Evolutionary conservation across 2,888 invertebrate species (phyloP).

Genomic region (Phania funesta): DNA sequence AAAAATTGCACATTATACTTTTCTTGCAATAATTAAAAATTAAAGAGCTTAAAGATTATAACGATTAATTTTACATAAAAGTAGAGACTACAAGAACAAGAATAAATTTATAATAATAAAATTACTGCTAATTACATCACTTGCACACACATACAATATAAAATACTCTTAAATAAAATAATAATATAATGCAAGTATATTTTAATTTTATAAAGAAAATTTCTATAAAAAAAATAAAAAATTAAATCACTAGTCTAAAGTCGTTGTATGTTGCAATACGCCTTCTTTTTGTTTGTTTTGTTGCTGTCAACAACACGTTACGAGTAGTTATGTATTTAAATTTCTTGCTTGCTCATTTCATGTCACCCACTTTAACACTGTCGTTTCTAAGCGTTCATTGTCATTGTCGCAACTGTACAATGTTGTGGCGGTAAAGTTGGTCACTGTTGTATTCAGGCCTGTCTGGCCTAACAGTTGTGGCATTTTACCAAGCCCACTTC

Average conservation of each 20-base stretch:
- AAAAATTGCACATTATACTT: slow-evolving; percentile 60
- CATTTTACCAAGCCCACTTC: slow-evolving; percentile 96
- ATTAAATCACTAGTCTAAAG: slow-evolving; percentile 51
- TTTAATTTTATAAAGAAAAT: not conserved
- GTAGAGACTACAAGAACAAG: slow-evolving; percentile 44
- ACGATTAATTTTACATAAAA: slow-evolving; percentile 20
- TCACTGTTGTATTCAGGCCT: slow-evolving; percentile 32
- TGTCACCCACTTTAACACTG: slow-evolving; percentile 37
- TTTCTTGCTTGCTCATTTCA: not conserved
- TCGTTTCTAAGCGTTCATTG: slow-evolving; percentile 28
- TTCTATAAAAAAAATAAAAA: slow-evolving; percentile 1
- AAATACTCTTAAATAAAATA: slow-evolving; percentile 20
- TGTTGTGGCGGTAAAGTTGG: slow-evolving; percentile 32
- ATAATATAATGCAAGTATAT: not conserved
- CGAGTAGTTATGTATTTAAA: slow-evolving; percentile 26
- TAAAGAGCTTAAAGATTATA: slow-evolving; percentile 47
- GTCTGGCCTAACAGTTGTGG: slow-evolving; percentile 85
- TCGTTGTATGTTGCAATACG: slow-evolving; percentile 25
- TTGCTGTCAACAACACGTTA: slow-evolving; percentile 8
- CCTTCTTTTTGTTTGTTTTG: not conserved
- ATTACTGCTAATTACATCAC: slow-evolving; percentile 34
- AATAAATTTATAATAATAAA: slow-evolving; percentile 34
- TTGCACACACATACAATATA: slow-evolving; percentile 19
- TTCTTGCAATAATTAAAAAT: slow-evolving; percentile 55
- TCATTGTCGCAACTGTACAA: slow-evolving; percentile 14